A percentile compares a stretch with the other conserved stretches of the same genome.
These are phyloP conservation scores for Charanyca ferruginea DNA, from an alignment of 2,888 invertebrate species.

Conservation along the genomic window DNA sequence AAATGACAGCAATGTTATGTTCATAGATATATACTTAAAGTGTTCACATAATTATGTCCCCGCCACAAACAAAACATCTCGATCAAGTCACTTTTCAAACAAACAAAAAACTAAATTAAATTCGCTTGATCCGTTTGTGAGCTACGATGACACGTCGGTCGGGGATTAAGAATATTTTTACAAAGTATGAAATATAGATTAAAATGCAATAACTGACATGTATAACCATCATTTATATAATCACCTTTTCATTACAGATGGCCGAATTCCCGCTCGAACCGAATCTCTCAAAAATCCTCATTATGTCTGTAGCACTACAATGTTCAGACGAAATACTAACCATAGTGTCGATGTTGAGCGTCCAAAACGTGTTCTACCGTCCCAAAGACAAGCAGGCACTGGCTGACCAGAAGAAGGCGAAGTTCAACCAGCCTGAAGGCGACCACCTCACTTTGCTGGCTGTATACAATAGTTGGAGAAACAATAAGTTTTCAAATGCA, in stretches of 20 bases:
- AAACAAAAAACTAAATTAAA: no score
- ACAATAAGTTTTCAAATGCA: slow-evolving; percentile 99
- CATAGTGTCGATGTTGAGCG: slow-evolving; percentile 99
- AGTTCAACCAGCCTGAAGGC: slow-evolving; percentile 99
- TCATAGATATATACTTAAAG: no score
- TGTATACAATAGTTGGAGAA: slow-evolving; percentile 99
- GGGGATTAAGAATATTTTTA: no score
- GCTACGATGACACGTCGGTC: no score
- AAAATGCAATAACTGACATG: not conserved
- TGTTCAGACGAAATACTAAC: slow-evolving; percentile 99
- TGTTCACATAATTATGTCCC: no score
- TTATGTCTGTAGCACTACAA: slow-evolving; percentile 99
- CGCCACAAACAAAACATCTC: no score
- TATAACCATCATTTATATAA: no score
- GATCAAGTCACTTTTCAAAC: no score
- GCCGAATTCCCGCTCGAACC: slow-evolving; percentile 99
- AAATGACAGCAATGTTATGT: no score
- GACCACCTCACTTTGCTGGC: slow-evolving; percentile 99
- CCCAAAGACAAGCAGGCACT: slow-evolving; percentile 98
- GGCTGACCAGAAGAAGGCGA: slow-evolving; percentile 99
- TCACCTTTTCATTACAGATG: slow-evolving; percentile 93
- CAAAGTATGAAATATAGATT: not conserved
- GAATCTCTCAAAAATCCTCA: slow-evolving; percentile 99
- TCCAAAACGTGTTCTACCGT: slow-evolving; percentile 98
- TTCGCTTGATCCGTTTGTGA: no score